A percentile compares a stretch with the other conserved stretches of the same genome.
Evolutionary conservation across 2,797 vertebrate genomes (phyloP).

Genomic region (Rhinella marina): DNA sequence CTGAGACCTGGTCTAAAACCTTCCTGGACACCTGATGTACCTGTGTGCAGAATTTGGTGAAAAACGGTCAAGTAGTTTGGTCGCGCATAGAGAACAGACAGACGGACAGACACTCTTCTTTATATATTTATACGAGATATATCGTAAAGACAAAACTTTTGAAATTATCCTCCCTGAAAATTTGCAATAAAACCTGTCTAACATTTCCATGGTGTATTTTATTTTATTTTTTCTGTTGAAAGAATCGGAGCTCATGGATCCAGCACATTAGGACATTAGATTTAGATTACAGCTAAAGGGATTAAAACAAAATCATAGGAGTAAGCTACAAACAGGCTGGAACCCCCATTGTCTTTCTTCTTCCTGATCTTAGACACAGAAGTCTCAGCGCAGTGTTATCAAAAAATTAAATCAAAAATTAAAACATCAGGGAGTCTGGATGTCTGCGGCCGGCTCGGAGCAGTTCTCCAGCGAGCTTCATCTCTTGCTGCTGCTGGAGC

Average conservation of each 20-base stretch:
- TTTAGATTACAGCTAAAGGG: conserved; percentile 61
- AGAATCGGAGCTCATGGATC: conserved; percentile 22
- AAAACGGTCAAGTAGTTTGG: too few species aligned
- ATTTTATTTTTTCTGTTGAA: background rate
- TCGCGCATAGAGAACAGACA: too few species aligned
- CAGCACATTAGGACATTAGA: conserved; percentile 49
- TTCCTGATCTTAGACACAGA: conserved; percentile 65
- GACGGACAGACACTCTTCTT: too few species aligned
- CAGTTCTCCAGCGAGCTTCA: conserved; percentile 69
- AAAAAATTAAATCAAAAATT: conserved; percentile 81
- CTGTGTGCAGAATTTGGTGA: too few species aligned
- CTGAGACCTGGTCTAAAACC: too few species aligned
- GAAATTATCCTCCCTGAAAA: background rate
- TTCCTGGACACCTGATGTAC: too few species aligned
- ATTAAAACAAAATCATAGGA: conserved; percentile 34
- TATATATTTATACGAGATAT: too few species aligned
- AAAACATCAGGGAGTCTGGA: conserved; percentile 74
- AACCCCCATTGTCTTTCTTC: conserved; percentile 62
- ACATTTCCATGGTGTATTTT: background rate
- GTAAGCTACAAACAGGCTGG: conserved; percentile 59
- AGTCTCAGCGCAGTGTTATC: conserved; percentile 69
- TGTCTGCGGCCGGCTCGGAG: conserved; percentile 72
- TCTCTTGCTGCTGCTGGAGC: conserved; percentile 63
- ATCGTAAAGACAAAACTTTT: background rate
- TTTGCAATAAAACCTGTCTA: background rate